Conservation (phyloP, 1,140 invertebrate genomes). For the Orussus abietinus region DNA sequence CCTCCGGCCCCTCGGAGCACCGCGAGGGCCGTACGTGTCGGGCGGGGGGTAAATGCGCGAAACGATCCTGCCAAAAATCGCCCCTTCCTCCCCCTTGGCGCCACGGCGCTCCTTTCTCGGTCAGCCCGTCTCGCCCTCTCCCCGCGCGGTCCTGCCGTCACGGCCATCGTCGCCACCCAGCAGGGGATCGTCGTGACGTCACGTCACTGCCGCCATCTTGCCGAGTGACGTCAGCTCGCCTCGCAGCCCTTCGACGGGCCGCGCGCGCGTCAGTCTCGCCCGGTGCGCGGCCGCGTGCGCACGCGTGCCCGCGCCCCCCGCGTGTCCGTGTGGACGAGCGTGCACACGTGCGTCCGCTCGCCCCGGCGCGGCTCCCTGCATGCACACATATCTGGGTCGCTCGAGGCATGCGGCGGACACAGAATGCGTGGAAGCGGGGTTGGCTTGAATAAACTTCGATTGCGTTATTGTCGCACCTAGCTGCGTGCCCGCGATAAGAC, state of each 20-base stretch:
- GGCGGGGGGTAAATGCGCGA: too few species aligned
- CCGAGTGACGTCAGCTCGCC: conserved; percentile 42
- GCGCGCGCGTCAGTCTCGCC: conserved; percentile 23
- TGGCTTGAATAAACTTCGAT: too few species aligned
- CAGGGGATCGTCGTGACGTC: conserved; percentile 41
- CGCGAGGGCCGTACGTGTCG: too few species aligned
- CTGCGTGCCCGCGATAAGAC: conserved; percentile 26
- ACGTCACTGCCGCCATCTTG: conserved; percentile 46
- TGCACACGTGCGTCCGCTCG: not conserved
- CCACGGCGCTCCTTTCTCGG: not conserved
- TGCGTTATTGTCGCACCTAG: too few species aligned
- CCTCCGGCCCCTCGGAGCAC: conserved; percentile 1
- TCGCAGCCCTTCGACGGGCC: conserved; percentile 25
- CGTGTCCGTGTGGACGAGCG: too few species aligned
- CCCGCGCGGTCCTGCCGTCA: conserved; percentile 14
- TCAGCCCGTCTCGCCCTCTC: conserved; percentile 11
- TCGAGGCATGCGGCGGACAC: too few species aligned
- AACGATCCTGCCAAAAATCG: not conserved
- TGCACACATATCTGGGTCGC: too few species aligned
- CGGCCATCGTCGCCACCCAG: too few species aligned
- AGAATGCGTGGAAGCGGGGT: too few species aligned
- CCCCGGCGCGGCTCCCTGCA: not conserved
- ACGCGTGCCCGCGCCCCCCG: too few species aligned
- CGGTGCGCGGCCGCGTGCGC: too few species aligned
- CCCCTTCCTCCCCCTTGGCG: conserved; percentile 15